Conservation (phyloP, 2,113 vertebrate species). For the Heliornis fulica region DNA sequence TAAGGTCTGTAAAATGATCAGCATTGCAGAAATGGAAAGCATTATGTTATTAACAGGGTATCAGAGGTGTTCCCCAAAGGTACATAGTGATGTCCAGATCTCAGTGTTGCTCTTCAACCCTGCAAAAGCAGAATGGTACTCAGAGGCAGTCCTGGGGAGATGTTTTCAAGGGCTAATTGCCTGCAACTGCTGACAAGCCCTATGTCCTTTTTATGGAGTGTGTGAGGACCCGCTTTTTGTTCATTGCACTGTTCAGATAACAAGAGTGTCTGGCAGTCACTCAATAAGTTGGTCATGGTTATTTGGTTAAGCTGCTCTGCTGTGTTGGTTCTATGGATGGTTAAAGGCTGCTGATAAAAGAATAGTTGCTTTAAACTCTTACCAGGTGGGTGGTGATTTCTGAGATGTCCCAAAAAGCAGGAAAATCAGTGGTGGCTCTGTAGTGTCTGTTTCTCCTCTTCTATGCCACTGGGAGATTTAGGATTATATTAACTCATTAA, state of each 20-base stretch:
- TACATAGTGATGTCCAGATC: not conserved
- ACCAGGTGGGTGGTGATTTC: not conserved
- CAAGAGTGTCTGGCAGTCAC: too few species aligned
- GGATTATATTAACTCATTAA: not conserved
- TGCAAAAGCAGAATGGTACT: not conserved
- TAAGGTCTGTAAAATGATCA: not conserved
- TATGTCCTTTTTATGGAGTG: not conserved
- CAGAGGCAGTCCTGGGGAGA: not conserved
- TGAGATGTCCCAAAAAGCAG: not conserved
- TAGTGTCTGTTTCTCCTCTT: not conserved
- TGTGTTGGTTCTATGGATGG: not conserved
- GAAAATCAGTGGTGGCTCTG: not conserved
- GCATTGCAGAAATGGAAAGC: not conserved
- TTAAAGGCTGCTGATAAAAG: not conserved
- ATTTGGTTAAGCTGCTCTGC: not conserved
- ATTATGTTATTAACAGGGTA: not conserved
- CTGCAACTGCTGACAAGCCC: not conserved
- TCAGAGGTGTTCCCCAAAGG: not conserved
- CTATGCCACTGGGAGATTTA: not conserved
- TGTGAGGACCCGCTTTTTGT: not conserved
- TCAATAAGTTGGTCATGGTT: not conserved
- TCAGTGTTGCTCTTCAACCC: fast-evolving
- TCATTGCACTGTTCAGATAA: not conserved
- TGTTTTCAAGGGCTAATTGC: not conserved
- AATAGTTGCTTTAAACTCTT: not conserved